Evolutionary conservation across 2,888 invertebrate species (phyloP).

Genomic region (Tinea semifulvella): DNA sequence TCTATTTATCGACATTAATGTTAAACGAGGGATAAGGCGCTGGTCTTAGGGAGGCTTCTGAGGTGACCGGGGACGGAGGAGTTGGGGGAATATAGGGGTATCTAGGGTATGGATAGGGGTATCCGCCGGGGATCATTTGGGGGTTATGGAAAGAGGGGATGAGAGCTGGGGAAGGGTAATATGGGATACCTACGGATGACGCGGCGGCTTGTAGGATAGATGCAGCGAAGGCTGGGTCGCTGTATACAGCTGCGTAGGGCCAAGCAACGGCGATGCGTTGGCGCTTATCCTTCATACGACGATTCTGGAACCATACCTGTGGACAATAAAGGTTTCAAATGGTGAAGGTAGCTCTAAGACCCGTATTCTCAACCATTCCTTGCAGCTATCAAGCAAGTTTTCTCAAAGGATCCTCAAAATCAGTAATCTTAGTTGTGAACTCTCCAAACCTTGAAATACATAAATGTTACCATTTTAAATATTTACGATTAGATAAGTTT

Average conservation of each 20-base stretch:
- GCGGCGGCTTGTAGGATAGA: conserved; percentile 91
- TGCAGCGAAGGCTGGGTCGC: conserved; percentile 93
- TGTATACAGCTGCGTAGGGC: conserved; percentile 94
- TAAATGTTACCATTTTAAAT: too few relatives aligned
- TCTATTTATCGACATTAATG: conserved; percentile 57
- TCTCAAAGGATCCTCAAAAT: too few relatives aligned
- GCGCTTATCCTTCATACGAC: conserved; percentile 97
- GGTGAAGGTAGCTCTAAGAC: too few relatives aligned
- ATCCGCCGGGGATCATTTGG: conserved; percentile 66
- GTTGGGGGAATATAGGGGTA: conserved; percentile 66
- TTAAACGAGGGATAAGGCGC: conserved; percentile 57
- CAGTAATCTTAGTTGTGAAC: too few relatives aligned
- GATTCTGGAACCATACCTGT: conserved; percentile 98
- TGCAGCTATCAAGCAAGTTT: too few relatives aligned
- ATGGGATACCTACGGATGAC: conserved; percentile 73
- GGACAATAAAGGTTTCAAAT: conserved; percentile 23
- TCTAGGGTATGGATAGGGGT: conserved; percentile 66
- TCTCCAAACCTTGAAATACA: too few relatives aligned
- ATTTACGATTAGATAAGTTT: too few relatives aligned
- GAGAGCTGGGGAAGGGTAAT: conserved; percentile 67
- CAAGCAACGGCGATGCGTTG: conserved; percentile 94
- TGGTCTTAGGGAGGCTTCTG: conserved; percentile 54
- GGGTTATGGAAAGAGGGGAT: conserved; percentile 66
- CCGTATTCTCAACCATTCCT: too few relatives aligned
- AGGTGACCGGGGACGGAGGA: conserved; percentile 51